Conservation (phyloP, 2,888 invertebrate genomes). For the Invenusta paracnida region DNA sequence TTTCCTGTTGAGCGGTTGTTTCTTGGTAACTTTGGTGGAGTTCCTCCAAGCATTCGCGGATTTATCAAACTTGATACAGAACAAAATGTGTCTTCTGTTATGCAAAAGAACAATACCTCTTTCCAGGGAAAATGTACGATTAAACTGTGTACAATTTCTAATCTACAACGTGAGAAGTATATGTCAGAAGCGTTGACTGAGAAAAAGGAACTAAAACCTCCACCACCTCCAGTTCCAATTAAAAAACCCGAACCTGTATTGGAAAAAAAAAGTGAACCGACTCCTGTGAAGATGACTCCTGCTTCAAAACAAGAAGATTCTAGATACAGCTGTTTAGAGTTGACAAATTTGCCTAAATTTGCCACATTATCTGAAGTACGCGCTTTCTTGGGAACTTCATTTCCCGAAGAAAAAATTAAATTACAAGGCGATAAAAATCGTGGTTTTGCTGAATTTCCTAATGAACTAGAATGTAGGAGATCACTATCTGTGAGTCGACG, state of each 20-base stretch:
- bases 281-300: neutral
- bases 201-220: neutral
- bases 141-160: neutral
- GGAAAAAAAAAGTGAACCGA: neutral
- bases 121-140: neutral
- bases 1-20: neutral
- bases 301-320: neutral
- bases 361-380: neutral
- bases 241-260: neutral
- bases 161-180: neutral
- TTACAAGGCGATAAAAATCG: neutral
- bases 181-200: neutral
- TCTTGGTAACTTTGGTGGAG: neutral
- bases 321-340: neutral
- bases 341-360: conserved; percentile 5
- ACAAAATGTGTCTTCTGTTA: neutral
- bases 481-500: neutral
- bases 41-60: neutral
- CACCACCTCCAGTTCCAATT: neutral
- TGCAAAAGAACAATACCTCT: neutral
- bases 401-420: neutral
- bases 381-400: neutral
- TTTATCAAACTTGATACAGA: neutral
- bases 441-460: neutral
- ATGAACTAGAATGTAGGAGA: neutral